Evolutionary conservation across 2,797 vertebrate genomes (phyloP).

Genomic region (Labeo calbasu): DNA sequence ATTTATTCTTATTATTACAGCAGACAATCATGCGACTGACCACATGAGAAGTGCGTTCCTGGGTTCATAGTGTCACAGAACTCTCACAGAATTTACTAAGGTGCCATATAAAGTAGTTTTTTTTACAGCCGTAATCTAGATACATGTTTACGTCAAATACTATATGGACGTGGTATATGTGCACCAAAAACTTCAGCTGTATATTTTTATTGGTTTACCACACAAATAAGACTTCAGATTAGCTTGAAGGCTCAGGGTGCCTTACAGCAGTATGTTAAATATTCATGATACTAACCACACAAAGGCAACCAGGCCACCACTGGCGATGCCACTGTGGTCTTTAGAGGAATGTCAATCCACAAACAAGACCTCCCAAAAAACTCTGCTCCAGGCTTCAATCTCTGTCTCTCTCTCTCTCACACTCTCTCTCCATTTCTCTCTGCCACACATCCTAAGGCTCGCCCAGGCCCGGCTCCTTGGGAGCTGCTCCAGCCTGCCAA

Average conservation of each 20-base stretch:
- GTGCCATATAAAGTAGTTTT: too few species aligned
- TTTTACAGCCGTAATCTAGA: neutral
- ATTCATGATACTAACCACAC: slow-evolving; percentile 52
- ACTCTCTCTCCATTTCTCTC: slow-evolving; percentile 26
- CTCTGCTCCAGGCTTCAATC: slow-evolving; percentile 45
- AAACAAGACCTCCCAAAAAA: slow-evolving; percentile 55
- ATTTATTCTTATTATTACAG: too few species aligned
- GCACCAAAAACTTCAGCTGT: neutral
- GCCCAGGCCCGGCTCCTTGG: slow-evolving; percentile 55
- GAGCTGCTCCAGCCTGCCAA: slow-evolving; percentile 56
- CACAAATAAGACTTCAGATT: slow-evolving; percentile 29
- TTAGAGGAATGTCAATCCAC: slow-evolving; percentile 54
- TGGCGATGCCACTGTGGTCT: slow-evolving; percentile 49
- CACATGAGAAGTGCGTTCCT: too few species aligned
- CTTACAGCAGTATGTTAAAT: slow-evolving; percentile 49
- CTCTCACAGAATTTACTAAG: too few species aligned
- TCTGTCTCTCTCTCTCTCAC: slow-evolving; percentile 26
- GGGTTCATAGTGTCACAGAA: too few species aligned
- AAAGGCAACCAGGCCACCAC: slow-evolving; percentile 45
- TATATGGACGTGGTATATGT: neutral
- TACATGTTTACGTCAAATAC: neutral
- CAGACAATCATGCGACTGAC: too few species aligned
- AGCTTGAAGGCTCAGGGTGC: slow-evolving; percentile 37
- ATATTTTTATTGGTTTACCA: slow-evolving; percentile 8
- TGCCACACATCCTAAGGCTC: slow-evolving; percentile 52